Evolutionary conservation across 2,888 invertebrate species (phyloP), one percentile per base, ranked within the genome.

Genomic region (Ophion ventricosus): DNA sequence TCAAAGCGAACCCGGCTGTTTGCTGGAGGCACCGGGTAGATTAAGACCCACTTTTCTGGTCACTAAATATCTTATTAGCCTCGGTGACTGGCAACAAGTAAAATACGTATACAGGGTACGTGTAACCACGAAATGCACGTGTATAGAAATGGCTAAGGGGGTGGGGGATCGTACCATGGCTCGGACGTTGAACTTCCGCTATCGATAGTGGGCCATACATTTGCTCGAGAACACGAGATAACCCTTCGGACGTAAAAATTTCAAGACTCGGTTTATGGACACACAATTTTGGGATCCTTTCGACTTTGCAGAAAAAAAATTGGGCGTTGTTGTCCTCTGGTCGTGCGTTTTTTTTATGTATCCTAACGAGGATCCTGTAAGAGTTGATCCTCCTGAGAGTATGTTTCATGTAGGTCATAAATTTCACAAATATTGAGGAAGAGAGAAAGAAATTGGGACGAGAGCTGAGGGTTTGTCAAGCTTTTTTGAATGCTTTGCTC

Each of bases 11-110:
- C 61, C 64, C 76, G 77, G 80, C 81, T 49, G 79, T 84, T 82
- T 75, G 82, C 54, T 35, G 57, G 29, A 61, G 23, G 43, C 35
- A 66, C 29, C 75, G 82, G 85, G 85, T 86, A 88, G 89, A 90
- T 90, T 90, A 89, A 90, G 87, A 85, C 87, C 82, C 88, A 88
- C 87, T 86, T 87, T 88, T 85, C 84, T 81, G 29, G 72, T 87
- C 85, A 86, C 87, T 89, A 90, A 90, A 90, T 90, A 90, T 90
- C 89, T 90, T 90, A 90, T 91, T 90, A 89, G 88, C 87, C 83
- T 80, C 72, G 84, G 74, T 85, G 67, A 49, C 23, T 67, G 77
- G 80, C 77, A 69, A 77, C 77, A 74, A 43, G 69, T 74, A 26
- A 64, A 66, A 35, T 40, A 69, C 40, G 57, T 35, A 61, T 20